Conservation (phyloP, 2,797 vertebrate genomes). For the Phrynocephalus vlangalii region DNA sequence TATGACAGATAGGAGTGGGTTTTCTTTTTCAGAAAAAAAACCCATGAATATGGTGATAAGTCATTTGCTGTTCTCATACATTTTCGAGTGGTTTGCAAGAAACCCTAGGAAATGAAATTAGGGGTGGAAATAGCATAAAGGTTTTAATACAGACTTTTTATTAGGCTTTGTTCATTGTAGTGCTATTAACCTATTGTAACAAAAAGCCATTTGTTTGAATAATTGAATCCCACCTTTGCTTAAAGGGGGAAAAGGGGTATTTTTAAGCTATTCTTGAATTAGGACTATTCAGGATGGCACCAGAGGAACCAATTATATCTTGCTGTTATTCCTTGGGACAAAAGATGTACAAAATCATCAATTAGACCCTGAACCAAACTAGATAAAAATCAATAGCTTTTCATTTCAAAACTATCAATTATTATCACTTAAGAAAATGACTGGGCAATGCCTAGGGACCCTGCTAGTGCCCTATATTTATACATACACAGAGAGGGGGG, state of each 20-base stretch:
- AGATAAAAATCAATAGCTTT: constrained; percentile 27
- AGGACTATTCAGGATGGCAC: constrained; percentile 37
- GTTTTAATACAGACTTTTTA: constrained; percentile 38
- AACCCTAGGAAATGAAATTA: constrained; percentile 17
- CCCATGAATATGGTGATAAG: constrained; percentile 40
- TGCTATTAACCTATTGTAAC: constrained; percentile 38
- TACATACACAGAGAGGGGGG: not conserved
- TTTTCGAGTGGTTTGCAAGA: constrained; percentile 27
- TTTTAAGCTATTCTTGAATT: constrained; percentile 15
- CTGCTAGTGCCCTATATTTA: not conserved
- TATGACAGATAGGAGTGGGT: constrained; percentile 25
- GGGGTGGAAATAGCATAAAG: constrained; percentile 21
- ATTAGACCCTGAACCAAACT: constrained; percentile 22
- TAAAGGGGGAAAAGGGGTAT: not conserved
- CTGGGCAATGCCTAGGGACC: not conserved
- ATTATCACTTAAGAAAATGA: constrained; percentile 29
- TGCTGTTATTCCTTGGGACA: constrained; percentile 19
- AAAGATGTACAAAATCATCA: constrained; percentile 14
- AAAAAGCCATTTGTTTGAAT: constrained; percentile 27
- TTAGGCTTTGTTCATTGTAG: constrained; percentile 43
- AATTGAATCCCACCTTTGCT: constrained; percentile 40
- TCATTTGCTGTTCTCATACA: constrained; percentile 42
- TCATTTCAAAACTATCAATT: constrained; percentile 27
- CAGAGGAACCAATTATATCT: constrained; percentile 25
- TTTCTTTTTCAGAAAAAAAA: constrained; percentile 8